Percentiles rank a stretch among this genome's conserved stretches.
phyloP scores from a whole-genome alignment of 2,888 invertebrate species.

The Lordiphosa andalusiaca region DNA sequence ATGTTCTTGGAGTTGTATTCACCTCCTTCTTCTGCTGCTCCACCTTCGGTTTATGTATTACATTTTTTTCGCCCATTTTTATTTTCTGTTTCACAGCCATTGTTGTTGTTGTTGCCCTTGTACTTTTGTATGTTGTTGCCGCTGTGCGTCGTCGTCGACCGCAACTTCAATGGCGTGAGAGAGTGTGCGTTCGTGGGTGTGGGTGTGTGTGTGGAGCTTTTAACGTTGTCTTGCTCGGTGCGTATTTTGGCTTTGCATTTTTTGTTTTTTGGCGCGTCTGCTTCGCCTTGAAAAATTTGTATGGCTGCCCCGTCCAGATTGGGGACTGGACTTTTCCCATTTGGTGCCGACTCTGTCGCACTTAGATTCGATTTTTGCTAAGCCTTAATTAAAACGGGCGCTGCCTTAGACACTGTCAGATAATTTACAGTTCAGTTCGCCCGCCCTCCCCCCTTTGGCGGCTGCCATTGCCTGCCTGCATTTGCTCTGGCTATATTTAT shows the following conservation, averaged over 20 bases:
- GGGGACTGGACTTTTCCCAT: constrained; percentile 52
- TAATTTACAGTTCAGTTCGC: constrained; percentile 32
- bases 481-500: constrained; percentile 68
- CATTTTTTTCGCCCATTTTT: constrained; percentile 67
- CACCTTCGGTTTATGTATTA: constrained; percentile 55
- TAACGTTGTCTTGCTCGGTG: constrained; percentile 57
- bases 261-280: constrained; percentile 67
- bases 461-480: constrained; percentile 10
- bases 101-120: constrained; percentile 63
- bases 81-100: constrained; percentile 58
- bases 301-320: constrained; percentile 54
- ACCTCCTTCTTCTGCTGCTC: constrained; percentile 13
- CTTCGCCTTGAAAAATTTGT: constrained; percentile 69
- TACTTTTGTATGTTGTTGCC: constrained; percentile 35
- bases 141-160: constrained; percentile 57
- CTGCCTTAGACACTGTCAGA: constrained; percentile 34
- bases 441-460: constrained; percentile 7
- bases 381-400: constrained; percentile 68
- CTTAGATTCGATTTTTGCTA: constrained; percentile 69
- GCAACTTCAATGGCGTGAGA: constrained; percentile 65
- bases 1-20: constrained; percentile 66
- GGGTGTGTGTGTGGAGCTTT: constrained; percentile 46
- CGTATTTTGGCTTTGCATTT: constrained; percentile 40
- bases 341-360: constrained; percentile 39
- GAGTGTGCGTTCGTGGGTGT: constrained; percentile 24